Evolutionary conservation across 2,113 vertebrate species (phyloP).

Genomic region (Antigone vipio): DNA sequence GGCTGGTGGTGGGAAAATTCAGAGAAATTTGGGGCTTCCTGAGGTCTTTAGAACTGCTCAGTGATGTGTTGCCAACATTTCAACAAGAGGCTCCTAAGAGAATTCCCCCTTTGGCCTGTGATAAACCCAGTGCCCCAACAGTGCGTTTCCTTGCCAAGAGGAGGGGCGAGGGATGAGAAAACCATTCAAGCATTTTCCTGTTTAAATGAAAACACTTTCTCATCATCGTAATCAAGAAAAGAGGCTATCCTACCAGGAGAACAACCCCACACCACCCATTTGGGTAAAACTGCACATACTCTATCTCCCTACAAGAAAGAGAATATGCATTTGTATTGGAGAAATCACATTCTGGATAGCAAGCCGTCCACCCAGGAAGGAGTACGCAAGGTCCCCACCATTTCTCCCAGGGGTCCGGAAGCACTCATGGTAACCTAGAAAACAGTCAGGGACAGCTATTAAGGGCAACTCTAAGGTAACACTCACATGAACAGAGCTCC

Average conservation of each 20-base stretch:
- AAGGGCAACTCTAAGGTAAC: not conserved
- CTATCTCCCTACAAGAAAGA: not conserved
- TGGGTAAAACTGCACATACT: not conserved
- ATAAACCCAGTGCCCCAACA: slow-evolving; percentile 43
- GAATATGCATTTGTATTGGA: not conserved
- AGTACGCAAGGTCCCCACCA: not conserved
- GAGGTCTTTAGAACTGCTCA: slow-evolving; percentile 32
- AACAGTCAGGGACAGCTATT: not conserved
- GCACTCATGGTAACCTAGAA: not conserved
- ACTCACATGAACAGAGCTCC: not conserved
- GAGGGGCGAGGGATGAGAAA: slow-evolving; percentile 33
- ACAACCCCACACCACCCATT: not conserved
- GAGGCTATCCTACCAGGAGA: not conserved
- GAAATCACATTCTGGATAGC: not conserved
- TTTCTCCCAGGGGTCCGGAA: not conserved
- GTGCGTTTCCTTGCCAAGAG: not conserved
- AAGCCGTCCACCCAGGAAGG: not conserved
- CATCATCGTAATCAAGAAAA: not conserved
- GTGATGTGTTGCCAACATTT: slow-evolving; percentile 56
- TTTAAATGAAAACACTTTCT: slow-evolving; percentile 51
- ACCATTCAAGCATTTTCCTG: slow-evolving; percentile 25
- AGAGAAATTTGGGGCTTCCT: slow-evolving; percentile 16
- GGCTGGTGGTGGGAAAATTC: slow-evolving; percentile 37
- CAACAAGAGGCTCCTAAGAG: slow-evolving; percentile 42
- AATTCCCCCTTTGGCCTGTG: slow-evolving; percentile 32